Percentiles rank a stretch among this genome's conserved stretches.
Evolutionary conservation across 2,113 vertebrate species (phyloP).

Genomic region (Bagarius yarrelli): DNA sequence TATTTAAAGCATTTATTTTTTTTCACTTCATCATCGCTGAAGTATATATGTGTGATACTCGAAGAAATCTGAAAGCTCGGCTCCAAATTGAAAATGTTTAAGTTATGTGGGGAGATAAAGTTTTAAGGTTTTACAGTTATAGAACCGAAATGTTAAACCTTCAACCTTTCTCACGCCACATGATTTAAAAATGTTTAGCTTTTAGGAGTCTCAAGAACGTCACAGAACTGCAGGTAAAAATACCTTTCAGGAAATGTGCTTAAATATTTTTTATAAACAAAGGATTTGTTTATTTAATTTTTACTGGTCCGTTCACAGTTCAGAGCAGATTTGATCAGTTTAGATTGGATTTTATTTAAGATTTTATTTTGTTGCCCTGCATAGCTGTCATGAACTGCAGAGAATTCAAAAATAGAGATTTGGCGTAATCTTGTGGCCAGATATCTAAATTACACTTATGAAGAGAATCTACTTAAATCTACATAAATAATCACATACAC

Average conservation of each 20-base stretch:
- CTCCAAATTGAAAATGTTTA: too few species aligned
- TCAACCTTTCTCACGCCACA: too few species aligned
- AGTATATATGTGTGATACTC: background rate
- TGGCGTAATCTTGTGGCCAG: constrained; percentile 32
- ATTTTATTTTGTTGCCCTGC: background rate
- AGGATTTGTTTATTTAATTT: too few species aligned
- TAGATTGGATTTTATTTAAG: background rate
- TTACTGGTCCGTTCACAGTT: too few species aligned
- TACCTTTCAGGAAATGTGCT: background rate
- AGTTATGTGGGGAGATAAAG: background rate
- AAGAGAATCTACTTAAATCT: background rate
- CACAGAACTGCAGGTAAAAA: background rate
- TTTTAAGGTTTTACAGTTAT: too few species aligned
- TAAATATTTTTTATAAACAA: background rate
- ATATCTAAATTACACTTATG: constrained; percentile 11
- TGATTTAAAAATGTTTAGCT: too few species aligned
- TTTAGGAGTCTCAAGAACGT: background rate
- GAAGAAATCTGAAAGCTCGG: background rate
- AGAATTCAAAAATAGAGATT: background rate
- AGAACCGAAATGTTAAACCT: too few species aligned
- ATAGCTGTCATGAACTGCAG: background rate
- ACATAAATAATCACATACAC: too few species aligned
- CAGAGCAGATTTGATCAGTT: background rate
- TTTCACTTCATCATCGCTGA: background rate
- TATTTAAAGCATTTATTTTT: constrained; percentile 5